Evolutionary conservation across 2,888 invertebrate genomes (phyloP).

Genomic region (Iselma pallidipennis): DNA sequence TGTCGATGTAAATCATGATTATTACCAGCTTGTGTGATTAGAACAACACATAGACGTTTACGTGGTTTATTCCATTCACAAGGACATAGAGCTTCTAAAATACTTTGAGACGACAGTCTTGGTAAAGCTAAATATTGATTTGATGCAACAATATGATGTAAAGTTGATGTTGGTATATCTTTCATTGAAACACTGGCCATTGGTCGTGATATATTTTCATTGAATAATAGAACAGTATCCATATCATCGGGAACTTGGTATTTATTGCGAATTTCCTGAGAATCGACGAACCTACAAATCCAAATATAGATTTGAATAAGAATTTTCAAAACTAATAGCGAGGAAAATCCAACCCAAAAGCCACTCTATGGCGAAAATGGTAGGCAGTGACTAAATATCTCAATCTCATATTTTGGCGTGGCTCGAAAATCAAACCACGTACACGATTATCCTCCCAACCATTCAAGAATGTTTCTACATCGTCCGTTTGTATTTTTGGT

Average conservation of each 20-base stretch:
- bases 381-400: constrained; percentile 88
- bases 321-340: too few relatives aligned
- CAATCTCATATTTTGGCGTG: constrained; percentile 73
- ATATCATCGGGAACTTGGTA: constrained; percentile 75
- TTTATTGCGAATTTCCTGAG: constrained; percentile 65
- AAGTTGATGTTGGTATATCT: constrained; percentile 84
- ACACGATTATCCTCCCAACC: constrained; percentile 94
- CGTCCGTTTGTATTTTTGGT: constrained; percentile 67
- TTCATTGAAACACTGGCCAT: constrained; percentile 87
- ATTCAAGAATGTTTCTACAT: constrained; percentile 76
- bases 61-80: constrained; percentile 80
- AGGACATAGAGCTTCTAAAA: constrained; percentile 85
- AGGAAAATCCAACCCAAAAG: constrained; percentile 72
- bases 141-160: constrained; percentile 84
- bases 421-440: constrained; percentile 85
- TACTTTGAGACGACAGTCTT: constrained; percentile 85
- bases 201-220: constrained; percentile 80
- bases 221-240: constrained; percentile 85
- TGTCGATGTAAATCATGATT: constrained; percentile 66
- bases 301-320: neutral
- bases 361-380: constrained; percentile 81
- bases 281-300: constrained; percentile 69
- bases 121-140: constrained; percentile 90
- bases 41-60: constrained; percentile 76
- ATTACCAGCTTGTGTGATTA: constrained; percentile 70